Percentiles rank a stretch among this genome's conserved stretches.
Conservation (phyloP, 37 sponge, comb jelly and placozoan genomes). For the Hormiphora californensis region DNA sequence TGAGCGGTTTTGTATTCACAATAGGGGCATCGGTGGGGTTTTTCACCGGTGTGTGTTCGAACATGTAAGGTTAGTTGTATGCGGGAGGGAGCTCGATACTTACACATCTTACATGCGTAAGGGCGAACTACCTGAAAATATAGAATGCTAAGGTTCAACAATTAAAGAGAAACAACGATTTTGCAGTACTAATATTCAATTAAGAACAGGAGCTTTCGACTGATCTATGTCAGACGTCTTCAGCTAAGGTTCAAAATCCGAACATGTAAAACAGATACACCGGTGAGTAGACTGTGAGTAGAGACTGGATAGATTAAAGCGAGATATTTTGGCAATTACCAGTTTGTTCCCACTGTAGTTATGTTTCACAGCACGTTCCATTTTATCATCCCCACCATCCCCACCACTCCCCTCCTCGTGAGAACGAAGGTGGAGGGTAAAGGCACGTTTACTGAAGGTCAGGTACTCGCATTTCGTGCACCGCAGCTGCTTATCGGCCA, state of each 20-base stretch:
- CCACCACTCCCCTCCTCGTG: not conserved
- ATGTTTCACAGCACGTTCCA: not conserved
- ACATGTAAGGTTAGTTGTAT: constrained; percentile 34
- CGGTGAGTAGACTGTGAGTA: no score
- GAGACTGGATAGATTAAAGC: no score
- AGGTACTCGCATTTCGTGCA: constrained; percentile 35
- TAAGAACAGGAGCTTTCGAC: no score
- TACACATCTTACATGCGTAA: constrained; percentile 45
- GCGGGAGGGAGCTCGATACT: constrained; percentile 24
- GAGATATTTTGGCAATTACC: no score
- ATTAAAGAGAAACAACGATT: no score
- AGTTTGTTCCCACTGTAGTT: constrained; percentile 53
- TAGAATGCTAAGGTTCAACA: no score
- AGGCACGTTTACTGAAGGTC: constrained; percentile 47
- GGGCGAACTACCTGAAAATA: no score
- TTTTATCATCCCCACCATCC: not conserved
- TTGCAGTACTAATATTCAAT: no score
- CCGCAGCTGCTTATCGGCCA: constrained; percentile 18
- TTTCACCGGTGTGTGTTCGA: constrained; percentile 48
- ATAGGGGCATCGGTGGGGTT: constrained; percentile 37
- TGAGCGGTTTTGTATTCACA: constrained; percentile 50
- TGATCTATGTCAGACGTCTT: no score
- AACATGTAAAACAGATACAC: no score
- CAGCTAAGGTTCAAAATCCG: no score
- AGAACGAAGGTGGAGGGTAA: constrained; percentile 23